Evolutionary conservation across 2,113 vertebrate species (phyloP).

Genomic region (Lamprotornis superbus): DNA sequence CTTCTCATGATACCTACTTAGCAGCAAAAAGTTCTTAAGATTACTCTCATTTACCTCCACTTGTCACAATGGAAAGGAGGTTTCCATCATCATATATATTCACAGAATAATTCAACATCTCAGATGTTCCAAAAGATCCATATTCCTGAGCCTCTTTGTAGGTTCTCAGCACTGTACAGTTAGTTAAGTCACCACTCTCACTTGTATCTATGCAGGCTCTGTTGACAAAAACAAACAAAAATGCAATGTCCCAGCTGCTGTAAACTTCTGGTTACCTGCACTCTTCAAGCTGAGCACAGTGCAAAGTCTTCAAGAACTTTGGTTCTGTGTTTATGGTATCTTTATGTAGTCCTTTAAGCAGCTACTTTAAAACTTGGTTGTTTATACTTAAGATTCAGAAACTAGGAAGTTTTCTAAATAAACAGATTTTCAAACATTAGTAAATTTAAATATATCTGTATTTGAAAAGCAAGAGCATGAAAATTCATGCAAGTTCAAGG

Average conservation of each 20-base stretch:
- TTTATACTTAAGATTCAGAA: neutral
- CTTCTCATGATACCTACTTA: neutral
- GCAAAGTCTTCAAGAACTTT: neutral
- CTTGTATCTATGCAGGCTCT: slow-evolving; percentile 94
- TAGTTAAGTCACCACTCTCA: slow-evolving; percentile 86
- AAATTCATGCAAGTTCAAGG: neutral
- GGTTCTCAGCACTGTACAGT: slow-evolving; percentile 83
- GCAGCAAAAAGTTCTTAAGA: neutral
- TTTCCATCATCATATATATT: slow-evolving; percentile 97
- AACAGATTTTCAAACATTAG: neutral
- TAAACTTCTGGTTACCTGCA: accelerated
- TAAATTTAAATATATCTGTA: neutral
- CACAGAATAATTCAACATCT: slow-evolving; percentile 97
- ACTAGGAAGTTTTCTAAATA: neutral
- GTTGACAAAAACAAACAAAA: neutral
- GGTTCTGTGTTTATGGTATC: neutral
- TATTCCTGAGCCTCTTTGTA: slow-evolving; percentile 92
- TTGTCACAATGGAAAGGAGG: slow-evolving; percentile 95
- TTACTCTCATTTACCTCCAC: slow-evolving; percentile 83
- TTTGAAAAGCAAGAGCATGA: neutral
- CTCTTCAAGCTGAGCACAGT: neutral
- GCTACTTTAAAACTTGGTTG: neutral
- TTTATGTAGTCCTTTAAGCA: neutral
- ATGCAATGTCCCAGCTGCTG: neutral
- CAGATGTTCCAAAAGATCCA: slow-evolving; percentile 89